Conservation (phyloP, 1,140 invertebrate species). For the Andrena cerasifolii region DNA sequence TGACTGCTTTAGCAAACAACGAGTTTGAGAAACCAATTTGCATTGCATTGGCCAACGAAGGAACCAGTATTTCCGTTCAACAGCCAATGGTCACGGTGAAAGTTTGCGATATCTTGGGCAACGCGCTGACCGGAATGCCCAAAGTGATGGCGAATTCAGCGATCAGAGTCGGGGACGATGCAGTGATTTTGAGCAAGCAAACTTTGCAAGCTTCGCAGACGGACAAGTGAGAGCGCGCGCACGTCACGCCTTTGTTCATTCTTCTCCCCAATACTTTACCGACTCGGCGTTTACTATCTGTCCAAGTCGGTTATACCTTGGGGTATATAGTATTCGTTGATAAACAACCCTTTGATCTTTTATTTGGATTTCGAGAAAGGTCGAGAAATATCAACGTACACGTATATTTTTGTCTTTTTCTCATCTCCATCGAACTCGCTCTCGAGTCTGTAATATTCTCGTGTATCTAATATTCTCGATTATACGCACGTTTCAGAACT, state of each 20-base stretch:
- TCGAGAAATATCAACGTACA: constrained; percentile 57
- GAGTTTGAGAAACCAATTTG: constrained; percentile 88
- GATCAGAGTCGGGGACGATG: constrained; percentile 88
- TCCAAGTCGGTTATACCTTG: constrained; percentile 79
- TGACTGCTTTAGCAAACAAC: constrained; percentile 87
- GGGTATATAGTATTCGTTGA: constrained; percentile 76
- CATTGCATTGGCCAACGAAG: constrained; percentile 89
- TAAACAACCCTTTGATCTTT: constrained; percentile 46
- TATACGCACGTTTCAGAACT: constrained; percentile 78
- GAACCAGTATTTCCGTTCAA: constrained; percentile 87
- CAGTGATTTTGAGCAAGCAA: constrained; percentile 88
- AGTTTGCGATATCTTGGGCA: constrained; percentile 93
- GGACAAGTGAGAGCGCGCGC: constrained; percentile 83
- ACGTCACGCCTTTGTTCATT: too few species aligned
- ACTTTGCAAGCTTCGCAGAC: constrained; percentile 81
- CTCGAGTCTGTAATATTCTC: too few species aligned
- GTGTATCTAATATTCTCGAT: neutral
- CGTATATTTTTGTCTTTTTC: neutral
- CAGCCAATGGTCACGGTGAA: constrained; percentile 89
- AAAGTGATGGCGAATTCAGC: constrained; percentile 89
- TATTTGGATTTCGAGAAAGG: constrained; percentile 18
- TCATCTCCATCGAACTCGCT: too few species aligned
- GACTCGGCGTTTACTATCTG: constrained; percentile 55
- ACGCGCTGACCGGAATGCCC: constrained; percentile 84
- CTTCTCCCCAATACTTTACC: constrained; percentile 79